Percentiles rank a stretch among this genome's conserved stretches.
phyloP scores from a whole-genome alignment of 2,888 invertebrate genomes.

The Ennomos fuscantarius region DNA sequence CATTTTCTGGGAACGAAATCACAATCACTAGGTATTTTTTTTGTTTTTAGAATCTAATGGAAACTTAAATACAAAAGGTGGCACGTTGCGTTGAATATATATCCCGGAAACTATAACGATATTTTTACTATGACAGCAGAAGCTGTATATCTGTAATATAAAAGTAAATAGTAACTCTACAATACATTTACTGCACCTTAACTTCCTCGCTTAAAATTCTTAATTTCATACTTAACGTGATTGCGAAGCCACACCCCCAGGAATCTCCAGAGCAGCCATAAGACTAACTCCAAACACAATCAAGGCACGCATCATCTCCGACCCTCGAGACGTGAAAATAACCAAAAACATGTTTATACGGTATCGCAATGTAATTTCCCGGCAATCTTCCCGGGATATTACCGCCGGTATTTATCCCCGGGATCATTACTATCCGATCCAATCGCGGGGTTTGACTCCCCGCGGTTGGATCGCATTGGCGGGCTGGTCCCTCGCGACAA shows the following conservation, averaged over 20 bases:
- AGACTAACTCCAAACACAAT: constrained; percentile 36
- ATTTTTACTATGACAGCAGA: no score
- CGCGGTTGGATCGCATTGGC: constrained; percentile 63
- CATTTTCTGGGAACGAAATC: no score
- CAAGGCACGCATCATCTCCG: constrained; percentile 30
- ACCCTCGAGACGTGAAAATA: constrained; percentile 39
- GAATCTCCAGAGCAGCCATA: constrained; percentile 15
- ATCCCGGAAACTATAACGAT: not conserved
- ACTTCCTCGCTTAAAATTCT: no score
- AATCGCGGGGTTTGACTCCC: constrained; percentile 59
- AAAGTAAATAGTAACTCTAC: no score
- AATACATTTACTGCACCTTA: no score
- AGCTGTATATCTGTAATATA: no score
- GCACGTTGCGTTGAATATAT: no score
- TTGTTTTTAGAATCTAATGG: no score
- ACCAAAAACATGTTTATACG: constrained; percentile 46
- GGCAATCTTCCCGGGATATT: constrained; percentile 66
- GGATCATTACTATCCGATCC: constrained; percentile 71
- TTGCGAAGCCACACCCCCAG: not conserved
- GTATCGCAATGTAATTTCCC: constrained; percentile 43
- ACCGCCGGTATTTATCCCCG: constrained; percentile 71
- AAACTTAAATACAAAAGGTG: no score
- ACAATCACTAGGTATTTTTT: no score
- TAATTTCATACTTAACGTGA: no score
- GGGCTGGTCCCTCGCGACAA: constrained; percentile 62